Base-by-base conservation (phyloP, 2,113 vertebrate species). In the Oryzias woworae region DNA sequence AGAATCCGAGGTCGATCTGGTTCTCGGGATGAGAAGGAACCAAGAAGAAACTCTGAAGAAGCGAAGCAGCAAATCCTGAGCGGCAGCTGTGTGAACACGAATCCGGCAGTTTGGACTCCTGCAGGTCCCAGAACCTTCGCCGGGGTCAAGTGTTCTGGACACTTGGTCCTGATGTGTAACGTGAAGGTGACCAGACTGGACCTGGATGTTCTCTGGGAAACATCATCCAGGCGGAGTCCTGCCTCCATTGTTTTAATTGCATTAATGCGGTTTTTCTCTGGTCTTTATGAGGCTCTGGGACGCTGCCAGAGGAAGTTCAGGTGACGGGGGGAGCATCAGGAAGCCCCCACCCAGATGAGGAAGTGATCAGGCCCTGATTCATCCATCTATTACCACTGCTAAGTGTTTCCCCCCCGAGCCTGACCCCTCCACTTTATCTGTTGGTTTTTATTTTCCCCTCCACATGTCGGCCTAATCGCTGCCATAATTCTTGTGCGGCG, bases 401-500 rank as follows among this genome's bases (percentile, higher is more conserved):
- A 94, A 96, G 95, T 94, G 95, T 96, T 91, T 94, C 93, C 93
- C 92, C 94, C 93, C 79, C 75, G 20, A 66, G 66, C 85, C 88
- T 94, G 94, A 95, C 95, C 95, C 94, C 87, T 90, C 92, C 93
- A 93, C 94, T 95, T 96, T 95, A 94, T 95, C 94, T 95, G 94
- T 93, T 94, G 91, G 82, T 93, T 96, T 95, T 95, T 97, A 95
- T 96, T 95, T 93, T 94, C 94, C n/a, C 93, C 93, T 93, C 94
- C 94, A 93, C 95, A 94, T 94, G 95, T 95, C 96, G 91, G 89
- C 82, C 92, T 96, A 94, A 96, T 95, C 94, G 95, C 95, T 87
- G 93, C 94, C 91, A 95, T 97, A 96, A 96, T 95, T 97, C 94
- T 94, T 94, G 91, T 90, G 94, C 94, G 91, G 93, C 93, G 89